Base-by-base conservation (phyloP, 1,140 invertebrate genomes). In the Carcinoscorpius rotundicauda region DNA sequence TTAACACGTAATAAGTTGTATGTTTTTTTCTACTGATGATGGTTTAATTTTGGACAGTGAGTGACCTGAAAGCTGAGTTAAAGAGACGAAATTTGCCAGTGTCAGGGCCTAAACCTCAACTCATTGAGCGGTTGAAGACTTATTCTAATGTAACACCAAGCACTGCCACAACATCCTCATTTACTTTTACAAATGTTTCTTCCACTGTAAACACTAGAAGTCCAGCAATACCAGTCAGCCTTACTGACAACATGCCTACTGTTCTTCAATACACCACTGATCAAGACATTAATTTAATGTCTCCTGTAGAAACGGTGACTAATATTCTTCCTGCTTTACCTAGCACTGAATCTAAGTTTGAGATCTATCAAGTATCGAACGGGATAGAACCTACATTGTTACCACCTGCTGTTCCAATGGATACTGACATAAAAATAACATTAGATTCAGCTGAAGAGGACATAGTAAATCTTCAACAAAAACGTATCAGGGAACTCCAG, bases 51-150 rank as follows among this genome's bases (percentile, higher is more conserved):
- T 70, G 69, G 69, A 11, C 72, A 84, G 94, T 98, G 58, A 93
- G 87, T 64, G 94, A 98, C 75, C 80, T 98, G 65, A 95, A 94
- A 76, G 86, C 87, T 50, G 92, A 97, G 76, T 80, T 97, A 60
- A 97, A 97, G 76, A 86, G 88, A 65, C 83, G 93, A 50, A 95
- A 91, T 76, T 78, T 98, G 60, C 91, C 93, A 0, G 95, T 98
- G 0, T 98, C 94, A 3, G 96, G 96, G 0, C 86, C 93, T 0
- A 98, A 98, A 76, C 93, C 93, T 3, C 91, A 96, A 72, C 78
- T 98, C 6, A 93, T 98, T 57, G 93, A 97, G 75, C 83, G 96
- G 96, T 78, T 98, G 58, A 91, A 91, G 71, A 87, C 88, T 50
- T 66, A 10, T 29, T 51, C 51, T 2, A 29, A 62, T 51, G 29